A percentile compares a stretch with the other conserved stretches of the same genome.
Evolutionary conservation across 2,113 vertebrate species (phyloP).

Genomic region (Apodemus speciosus): DNA sequence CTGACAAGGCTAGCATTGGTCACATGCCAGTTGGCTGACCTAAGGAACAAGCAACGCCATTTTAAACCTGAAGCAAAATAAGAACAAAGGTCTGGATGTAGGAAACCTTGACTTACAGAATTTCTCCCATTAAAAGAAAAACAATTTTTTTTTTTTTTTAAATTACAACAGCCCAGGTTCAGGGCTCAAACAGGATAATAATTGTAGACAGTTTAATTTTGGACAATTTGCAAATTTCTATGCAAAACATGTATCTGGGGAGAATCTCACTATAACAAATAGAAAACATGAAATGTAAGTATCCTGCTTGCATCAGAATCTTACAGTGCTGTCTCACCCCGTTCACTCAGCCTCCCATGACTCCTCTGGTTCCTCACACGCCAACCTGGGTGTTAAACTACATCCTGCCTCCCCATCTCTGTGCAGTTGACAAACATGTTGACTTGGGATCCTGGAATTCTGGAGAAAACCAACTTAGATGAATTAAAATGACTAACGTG

Average conservation of each 20-base stretch:
- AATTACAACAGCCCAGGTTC: not conserved
- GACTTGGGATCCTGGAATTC: conserved; percentile 84
- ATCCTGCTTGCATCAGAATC: conserved; percentile 69
- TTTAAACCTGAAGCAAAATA: conserved; percentile 31
- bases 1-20: not conserved
- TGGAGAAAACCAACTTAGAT: conserved; percentile 84
- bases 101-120: not conserved
- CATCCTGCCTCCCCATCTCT: conserved; percentile 80
- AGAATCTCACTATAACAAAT: conserved; percentile 65
- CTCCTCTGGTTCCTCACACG: conserved; percentile 67
- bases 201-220: conserved; percentile 44
- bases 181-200: not conserved
- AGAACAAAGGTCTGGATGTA: not conserved
- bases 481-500: conserved; percentile 83
- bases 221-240: conserved; percentile 42
- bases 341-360: conserved; percentile 61
- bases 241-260: conserved; percentile 30
- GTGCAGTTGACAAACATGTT: conserved; percentile 81
- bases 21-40: not conserved
- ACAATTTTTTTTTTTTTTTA: not conserved
- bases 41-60: not conserved
- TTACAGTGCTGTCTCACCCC: conserved; percentile 58
- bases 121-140: conserved; percentile 3
- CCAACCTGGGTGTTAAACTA: conserved; percentile 78
- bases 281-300: conserved; percentile 59